These are phyloP conservation scores for Decapterus maruadsi DNA, from an alignment of 2,797 vertebrate genomes.

Conservation along the genomic window DNA sequence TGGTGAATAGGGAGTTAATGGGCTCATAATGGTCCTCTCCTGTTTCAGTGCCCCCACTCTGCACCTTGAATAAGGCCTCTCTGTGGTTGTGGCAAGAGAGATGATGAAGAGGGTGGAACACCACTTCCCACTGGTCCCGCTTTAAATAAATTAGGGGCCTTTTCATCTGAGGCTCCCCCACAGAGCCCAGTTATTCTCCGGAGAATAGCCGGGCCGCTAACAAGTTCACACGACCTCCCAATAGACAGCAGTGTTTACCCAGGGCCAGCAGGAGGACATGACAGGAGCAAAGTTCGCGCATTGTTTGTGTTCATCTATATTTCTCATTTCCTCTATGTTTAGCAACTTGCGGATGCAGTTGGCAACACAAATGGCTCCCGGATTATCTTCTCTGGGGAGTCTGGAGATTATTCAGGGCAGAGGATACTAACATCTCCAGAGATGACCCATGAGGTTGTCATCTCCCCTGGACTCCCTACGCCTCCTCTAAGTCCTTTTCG, in stretches of 20 bases:
- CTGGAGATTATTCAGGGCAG: constrained; percentile 55
- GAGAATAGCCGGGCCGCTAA: constrained; percentile 59
- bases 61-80: constrained; percentile 78
- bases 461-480: constrained; percentile 79
- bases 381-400: constrained; percentile 70
- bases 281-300: constrained; percentile 57
- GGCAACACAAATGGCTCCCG: constrained; percentile 76
- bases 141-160: constrained; percentile 82
- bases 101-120: constrained; percentile 79
- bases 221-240: constrained; percentile 76
- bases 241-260: constrained; percentile 60
- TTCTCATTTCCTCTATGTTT: constrained; percentile 59
- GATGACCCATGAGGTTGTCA: constrained; percentile 81
- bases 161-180: constrained; percentile 67
- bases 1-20: constrained; percentile 78
- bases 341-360: constrained; percentile 72
- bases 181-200: constrained; percentile 65
- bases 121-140: constrained; percentile 70
- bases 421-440: constrained; percentile 73
- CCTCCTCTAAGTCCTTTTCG: constrained; percentile 81
- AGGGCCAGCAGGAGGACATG: constrained; percentile 43
- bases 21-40: constrained; percentile 82
- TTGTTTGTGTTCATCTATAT: constrained; percentile 59
- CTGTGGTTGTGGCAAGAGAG: constrained; percentile 71
- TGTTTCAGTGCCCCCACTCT: constrained; percentile 73